phyloP scores from a whole-genome alignment of 1,140 invertebrate species.

The Apis cerana region DNA sequence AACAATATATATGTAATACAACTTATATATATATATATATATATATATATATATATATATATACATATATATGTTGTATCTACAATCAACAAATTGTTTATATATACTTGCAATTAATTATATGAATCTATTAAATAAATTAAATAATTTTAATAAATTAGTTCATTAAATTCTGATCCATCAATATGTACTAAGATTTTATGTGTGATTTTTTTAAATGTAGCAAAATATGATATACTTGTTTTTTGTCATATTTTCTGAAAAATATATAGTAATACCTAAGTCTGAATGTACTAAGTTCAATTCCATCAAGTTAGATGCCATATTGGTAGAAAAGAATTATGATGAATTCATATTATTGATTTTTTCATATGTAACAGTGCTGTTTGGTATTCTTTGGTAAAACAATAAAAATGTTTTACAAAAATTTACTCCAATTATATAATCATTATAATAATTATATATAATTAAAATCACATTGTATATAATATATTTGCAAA shows the following conservation, averaged over 20 bases:
- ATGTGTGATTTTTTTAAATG: constrained; percentile 40
- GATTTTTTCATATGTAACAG: constrained; percentile 30
- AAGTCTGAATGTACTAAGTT: constrained; percentile 48
- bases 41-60: neutral
- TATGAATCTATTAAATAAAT: constrained; percentile 44
- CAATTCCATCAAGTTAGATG: constrained; percentile 54
- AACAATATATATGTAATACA: constrained; percentile 30
- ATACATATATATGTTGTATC: neutral
- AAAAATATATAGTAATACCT: constrained; percentile 54
- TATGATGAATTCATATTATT: constrained; percentile 27
- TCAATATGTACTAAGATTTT: constrained; percentile 46
- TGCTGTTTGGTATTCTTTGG: constrained; percentile 50
- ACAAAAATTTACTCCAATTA: constrained; percentile 41
- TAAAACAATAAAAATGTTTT: constrained; percentile 51
- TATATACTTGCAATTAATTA: constrained; percentile 23
- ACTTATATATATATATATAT: constrained; percentile 22
- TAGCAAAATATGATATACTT: constrained; percentile 59
- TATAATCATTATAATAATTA: constrained; percentile 28
- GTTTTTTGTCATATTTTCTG: constrained; percentile 42
- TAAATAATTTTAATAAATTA: constrained; percentile 53
- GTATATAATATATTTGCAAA: constrained; percentile 29
- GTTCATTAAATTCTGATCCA: constrained; percentile 43
- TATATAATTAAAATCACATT: constrained; percentile 42
- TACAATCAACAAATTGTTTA: constrained; percentile 44
- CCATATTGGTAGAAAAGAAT: constrained; percentile 49